Conservation (phyloP, 2,113 vertebrate species). For the Corydoras maculifer region DNA sequence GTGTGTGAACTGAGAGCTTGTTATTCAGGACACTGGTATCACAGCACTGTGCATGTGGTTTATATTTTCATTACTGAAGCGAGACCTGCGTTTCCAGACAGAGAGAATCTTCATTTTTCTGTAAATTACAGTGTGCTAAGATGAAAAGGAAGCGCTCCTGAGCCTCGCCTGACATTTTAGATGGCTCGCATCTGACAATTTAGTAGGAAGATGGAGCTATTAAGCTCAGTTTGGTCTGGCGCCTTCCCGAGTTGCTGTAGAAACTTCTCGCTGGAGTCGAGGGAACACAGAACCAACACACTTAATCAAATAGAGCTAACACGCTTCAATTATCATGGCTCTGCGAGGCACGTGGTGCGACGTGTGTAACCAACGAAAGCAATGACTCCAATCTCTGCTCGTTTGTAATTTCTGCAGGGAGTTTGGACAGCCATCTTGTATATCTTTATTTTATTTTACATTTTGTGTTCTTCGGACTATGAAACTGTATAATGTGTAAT, state of each 20-base stretch:
- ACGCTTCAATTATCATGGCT: too few relatives aligned
- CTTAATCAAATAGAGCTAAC: slow-evolving; percentile 1
- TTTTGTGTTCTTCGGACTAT: too few relatives aligned
- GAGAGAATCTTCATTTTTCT: slow-evolving; percentile 15
- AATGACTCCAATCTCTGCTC: not conserved
- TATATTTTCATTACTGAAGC: not conserved
- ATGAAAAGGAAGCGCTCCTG: slow-evolving; percentile 12
- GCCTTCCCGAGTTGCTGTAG: not conserved
- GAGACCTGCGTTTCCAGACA: slow-evolving; percentile 8
- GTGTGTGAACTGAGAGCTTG: too few relatives aligned
- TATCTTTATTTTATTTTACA: too few relatives aligned
- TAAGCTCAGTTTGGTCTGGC: slow-evolving; percentile 7
- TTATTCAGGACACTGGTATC: not conserved
- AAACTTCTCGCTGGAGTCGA: not conserved
- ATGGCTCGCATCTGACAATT: not conserved
- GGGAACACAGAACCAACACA: not conserved
- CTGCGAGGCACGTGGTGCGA: too few relatives aligned
- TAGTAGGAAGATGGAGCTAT: slow-evolving; percentile 3
- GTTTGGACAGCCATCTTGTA: too few relatives aligned
- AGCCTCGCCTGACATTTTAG: slow-evolving; percentile 1
- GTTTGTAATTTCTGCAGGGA: not conserved
- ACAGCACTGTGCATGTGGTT: slow-evolving; percentile 1
- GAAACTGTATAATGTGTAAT: too few relatives aligned
- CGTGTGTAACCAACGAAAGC: not conserved
- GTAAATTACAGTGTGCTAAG: slow-evolving; percentile 16